Evolutionary conservation across 2,797 vertebrate genomes (phyloP), one percentile per base, ranked within the genome.

Genomic region (Loriculus beryllinus): DNA sequence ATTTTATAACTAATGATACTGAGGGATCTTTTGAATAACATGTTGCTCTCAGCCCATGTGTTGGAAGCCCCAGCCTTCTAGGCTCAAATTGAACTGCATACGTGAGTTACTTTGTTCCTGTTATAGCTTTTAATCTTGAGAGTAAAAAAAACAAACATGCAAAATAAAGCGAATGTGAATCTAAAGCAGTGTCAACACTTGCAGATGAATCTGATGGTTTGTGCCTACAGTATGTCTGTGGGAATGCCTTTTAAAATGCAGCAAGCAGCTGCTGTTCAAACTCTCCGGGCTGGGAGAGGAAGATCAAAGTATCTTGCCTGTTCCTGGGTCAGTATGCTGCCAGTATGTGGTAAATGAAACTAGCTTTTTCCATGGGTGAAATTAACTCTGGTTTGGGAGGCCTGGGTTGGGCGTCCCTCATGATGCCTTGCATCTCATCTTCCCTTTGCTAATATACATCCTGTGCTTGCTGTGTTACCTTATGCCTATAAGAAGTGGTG

Each of bases 401-500:
- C 48, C 3, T 25, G 33, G 31, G 29, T 20, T 62, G 69, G 49
- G 8, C 35, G 13, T 86, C 19, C 22, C 42, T 89, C 0, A 2
- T 0, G 2, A 26, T 70, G 14, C 25, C n/a, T 68, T 62, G 22
- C 7, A 2, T 20, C 63, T 19, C 28, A n/a, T 48, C 28, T 49
- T 39, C 28, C 42, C 40, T 59, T 51, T 51, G 42, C 56, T 72
- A 0, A 28, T 31, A 4, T 7, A 7, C 26, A 13, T 65, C 33
- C 29, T 31, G 5, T 1, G 21, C 29, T 42, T 35, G 7, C 48
- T 59, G 23, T 35, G 25, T 56, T 75, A 37, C 22, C 39, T 65
- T 51, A 2, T 1, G 1, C 48, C 29, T n/a, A 1, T 0, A 14
- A 57, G 11, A 63, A 14, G 52, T 5, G 17, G 20, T 47, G 21